phyloP scores from a whole-genome alignment of 64 coral and sea anemone genomes.

The Astreopora myriophthalma region DNA sequence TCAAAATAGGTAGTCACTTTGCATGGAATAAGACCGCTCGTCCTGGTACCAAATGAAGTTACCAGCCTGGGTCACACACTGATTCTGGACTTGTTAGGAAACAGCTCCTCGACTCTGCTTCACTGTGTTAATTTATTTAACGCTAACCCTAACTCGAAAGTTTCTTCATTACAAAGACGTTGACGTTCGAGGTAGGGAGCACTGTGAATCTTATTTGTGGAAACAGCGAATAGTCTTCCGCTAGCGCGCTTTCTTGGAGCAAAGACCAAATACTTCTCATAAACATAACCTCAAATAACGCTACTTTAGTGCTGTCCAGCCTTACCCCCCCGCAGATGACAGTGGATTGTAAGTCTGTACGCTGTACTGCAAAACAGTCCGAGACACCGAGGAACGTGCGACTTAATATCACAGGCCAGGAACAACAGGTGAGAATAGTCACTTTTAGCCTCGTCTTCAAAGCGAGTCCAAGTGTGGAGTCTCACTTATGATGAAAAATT shows the following conservation, averaged over 20 bases:
- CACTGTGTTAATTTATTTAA: no score
- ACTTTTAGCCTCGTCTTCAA: no score
- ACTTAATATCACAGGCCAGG: neutral
- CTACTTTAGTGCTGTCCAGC: neutral
- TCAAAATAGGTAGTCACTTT: no score
- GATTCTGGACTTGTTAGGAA: no score
- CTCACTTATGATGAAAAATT: no score
- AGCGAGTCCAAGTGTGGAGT: no score
- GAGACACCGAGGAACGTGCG: neutral
- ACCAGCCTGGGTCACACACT: no score
- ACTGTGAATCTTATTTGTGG: conserved; percentile 9
- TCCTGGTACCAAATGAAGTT: no score
- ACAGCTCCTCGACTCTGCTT: no score
- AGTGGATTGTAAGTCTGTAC: conserved; percentile 3
- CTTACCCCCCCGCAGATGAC: neutral
- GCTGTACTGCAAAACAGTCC: neutral
- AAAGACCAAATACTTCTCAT: neutral
- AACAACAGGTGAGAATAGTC: neutral
- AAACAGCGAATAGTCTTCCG: neutral
- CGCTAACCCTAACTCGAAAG: no score
- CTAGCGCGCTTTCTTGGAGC: neutral
- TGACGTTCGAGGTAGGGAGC: neutral
- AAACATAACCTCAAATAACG: neutral
- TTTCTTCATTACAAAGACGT: neutral
- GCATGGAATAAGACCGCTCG: no score